phyloP scores from a whole-genome alignment of 2,888 invertebrate genomes.

The Zelleria hepariella region DNA sequence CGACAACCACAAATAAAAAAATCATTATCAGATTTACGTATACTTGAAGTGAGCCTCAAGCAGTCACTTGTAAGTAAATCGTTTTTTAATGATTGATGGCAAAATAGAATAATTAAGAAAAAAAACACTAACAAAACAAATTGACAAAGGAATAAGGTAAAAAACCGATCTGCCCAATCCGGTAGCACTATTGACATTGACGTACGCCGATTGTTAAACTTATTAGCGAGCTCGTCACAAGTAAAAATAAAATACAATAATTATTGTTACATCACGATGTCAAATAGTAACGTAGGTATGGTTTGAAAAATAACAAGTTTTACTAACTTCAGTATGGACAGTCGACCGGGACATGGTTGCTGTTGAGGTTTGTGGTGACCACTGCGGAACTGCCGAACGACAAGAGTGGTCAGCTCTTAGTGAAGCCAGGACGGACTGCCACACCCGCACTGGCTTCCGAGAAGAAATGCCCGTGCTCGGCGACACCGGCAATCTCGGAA shows the following conservation, averaged over 20 bases:
- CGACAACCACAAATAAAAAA: too few species aligned
- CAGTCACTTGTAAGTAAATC: slow-evolving; percentile 5
- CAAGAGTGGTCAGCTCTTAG: not conserved
- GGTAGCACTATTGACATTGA: not conserved
- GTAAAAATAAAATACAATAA: not conserved
- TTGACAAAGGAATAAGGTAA: not conserved
- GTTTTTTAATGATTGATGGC: not conserved
- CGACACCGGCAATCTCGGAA: slow-evolving; percentile 12
- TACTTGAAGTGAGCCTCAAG: too few species aligned
- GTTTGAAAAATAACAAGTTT: not conserved
- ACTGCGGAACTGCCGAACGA: not conserved
- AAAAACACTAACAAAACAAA: not conserved
- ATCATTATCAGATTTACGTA: not conserved
- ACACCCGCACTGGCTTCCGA: not conserved
- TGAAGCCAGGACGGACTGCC: not conserved
- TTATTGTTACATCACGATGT: not conserved
- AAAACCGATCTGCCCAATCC: not conserved
- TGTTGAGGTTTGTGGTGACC: not conserved
- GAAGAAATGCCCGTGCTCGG: not conserved
- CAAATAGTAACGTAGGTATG: not conserved
- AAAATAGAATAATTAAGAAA: not conserved
- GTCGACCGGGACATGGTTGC: not conserved
- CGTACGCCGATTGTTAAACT: not conserved
- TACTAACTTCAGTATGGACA: not conserved
- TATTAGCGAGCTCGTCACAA: not conserved